Conservation (phyloP, 2,797 vertebrate species). For the Neomorphus geoffroyi region DNA sequence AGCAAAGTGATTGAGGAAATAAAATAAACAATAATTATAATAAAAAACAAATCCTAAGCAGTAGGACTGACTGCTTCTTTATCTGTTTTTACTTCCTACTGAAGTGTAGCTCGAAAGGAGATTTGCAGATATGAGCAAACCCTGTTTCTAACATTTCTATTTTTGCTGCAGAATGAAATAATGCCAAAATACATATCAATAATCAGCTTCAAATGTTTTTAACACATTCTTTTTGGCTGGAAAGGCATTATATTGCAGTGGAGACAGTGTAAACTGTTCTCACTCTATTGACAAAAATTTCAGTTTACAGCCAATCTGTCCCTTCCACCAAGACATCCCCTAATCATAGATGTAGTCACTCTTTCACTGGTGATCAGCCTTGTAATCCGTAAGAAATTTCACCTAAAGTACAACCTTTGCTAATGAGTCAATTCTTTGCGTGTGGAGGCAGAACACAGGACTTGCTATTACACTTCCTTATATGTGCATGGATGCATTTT, state of each 20-base stretch:
- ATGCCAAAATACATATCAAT: background rate
- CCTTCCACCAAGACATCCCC: background rate
- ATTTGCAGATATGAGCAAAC: slow-evolving; percentile 4
- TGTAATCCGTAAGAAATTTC: background rate
- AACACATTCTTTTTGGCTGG: background rate
- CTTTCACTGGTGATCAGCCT: background rate
- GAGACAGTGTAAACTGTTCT: background rate
- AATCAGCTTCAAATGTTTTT: background rate
- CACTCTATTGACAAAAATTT: background rate
- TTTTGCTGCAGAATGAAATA: slow-evolving; percentile 26
- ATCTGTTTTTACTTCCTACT: slow-evolving; percentile 11
- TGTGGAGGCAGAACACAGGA: background rate
- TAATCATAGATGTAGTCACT: background rate
- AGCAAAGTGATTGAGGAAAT: slow-evolving; percentile 67
- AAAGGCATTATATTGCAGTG: background rate
- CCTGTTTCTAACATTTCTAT: background rate
- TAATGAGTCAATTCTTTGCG: background rate
- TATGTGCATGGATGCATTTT: background rate
- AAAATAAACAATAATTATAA: slow-evolving; percentile 67
- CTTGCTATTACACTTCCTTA: background rate
- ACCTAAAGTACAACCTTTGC: background rate
- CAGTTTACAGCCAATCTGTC: background rate
- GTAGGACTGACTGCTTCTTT: slow-evolving; percentile 30
- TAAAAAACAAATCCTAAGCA: slow-evolving; percentile 25
- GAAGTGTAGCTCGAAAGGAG: slow-evolving; percentile 37